phyloP scores from a whole-genome alignment of 2,797 vertebrate species.

The Poecilia gillii region DNA sequence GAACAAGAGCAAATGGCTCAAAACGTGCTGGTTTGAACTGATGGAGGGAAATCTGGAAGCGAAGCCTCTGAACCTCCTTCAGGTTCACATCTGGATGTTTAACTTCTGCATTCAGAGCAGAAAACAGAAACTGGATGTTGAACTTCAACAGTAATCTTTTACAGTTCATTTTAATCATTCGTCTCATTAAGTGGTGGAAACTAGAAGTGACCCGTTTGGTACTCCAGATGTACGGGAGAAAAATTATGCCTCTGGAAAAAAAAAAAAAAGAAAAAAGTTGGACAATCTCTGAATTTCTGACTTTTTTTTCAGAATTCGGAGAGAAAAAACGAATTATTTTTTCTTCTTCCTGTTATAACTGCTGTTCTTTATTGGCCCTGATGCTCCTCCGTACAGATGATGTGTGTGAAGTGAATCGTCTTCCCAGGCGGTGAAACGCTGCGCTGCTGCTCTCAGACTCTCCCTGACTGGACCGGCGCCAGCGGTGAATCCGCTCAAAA shows the following conservation, averaged over 20 bases:
- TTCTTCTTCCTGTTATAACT: no score
- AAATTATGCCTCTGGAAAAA: no score
- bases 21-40: conserved; percentile 26
- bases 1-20: conserved; percentile 32
- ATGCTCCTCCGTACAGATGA: no score
- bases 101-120: background rate
- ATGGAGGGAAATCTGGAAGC: background rate
- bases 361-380: no score
- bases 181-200: background rate
- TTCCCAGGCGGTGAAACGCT: background rate
- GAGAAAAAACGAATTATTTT: no score
- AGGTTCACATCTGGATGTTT: background rate
- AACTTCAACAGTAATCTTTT: background rate
- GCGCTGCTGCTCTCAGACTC: conserved; percentile 38
- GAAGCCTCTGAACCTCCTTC: background rate
- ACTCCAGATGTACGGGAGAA: background rate
- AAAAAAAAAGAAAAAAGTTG: no score
- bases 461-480: conserved; percentile 27
- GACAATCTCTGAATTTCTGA: no score
- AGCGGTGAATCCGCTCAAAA: conserved; percentile 52
- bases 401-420: conserved; percentile 7
- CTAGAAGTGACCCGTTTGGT: background rate
- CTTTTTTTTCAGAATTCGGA: no score
- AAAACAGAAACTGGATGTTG: background rate
- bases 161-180: background rate